Conservation (phyloP, 2,113 vertebrate genomes). For the Nannospalax galili region DNA sequence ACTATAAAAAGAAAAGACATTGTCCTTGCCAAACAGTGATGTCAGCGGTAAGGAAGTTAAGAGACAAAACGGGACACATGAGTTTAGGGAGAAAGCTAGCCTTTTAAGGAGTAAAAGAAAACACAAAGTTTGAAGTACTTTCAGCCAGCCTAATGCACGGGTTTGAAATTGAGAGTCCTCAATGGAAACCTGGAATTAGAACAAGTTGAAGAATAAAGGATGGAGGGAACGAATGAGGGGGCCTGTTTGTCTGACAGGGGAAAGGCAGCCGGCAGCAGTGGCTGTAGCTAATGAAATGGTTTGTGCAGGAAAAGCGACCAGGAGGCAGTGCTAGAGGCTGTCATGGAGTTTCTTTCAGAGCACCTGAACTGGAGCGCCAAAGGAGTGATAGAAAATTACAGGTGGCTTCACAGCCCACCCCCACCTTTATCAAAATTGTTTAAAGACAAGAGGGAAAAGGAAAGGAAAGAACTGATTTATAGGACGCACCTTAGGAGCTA, state of each 20-base stretch:
- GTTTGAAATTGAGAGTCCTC: constrained; percentile 70
- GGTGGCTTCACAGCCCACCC: not conserved
- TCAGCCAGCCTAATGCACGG: constrained; percentile 58
- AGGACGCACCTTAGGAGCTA: constrained; percentile 67
- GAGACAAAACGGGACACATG: constrained; percentile 63
- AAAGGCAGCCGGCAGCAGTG: constrained; percentile 14
- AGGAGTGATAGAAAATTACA: constrained; percentile 70
- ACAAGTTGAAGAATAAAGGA: constrained; percentile 71
- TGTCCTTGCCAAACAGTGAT: constrained; percentile 56
- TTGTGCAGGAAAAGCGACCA: constrained; percentile 16
- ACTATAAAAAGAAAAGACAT: not conserved
- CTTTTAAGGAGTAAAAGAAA: constrained; percentile 64
- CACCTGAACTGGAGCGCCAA: constrained; percentile 57
- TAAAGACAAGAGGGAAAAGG: constrained; percentile 60
- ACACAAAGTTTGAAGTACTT: constrained; percentile 60
- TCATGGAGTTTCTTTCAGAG: constrained; percentile 11
- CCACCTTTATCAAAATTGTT: constrained; percentile 39
- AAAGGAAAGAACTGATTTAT: constrained; percentile 70
- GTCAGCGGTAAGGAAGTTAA: constrained; percentile 51
- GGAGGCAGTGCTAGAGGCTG: constrained; percentile 53
- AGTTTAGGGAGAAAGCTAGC: constrained; percentile 51
- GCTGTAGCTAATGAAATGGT: constrained; percentile 52
- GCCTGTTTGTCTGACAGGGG: constrained; percentile 65
- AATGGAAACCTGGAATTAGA: constrained; percentile 72
- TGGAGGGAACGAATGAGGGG: constrained; percentile 66